Evolutionary conservation across 2,797 vertebrate genomes (phyloP).

Genomic region (Eospalax fontanierii): DNA sequence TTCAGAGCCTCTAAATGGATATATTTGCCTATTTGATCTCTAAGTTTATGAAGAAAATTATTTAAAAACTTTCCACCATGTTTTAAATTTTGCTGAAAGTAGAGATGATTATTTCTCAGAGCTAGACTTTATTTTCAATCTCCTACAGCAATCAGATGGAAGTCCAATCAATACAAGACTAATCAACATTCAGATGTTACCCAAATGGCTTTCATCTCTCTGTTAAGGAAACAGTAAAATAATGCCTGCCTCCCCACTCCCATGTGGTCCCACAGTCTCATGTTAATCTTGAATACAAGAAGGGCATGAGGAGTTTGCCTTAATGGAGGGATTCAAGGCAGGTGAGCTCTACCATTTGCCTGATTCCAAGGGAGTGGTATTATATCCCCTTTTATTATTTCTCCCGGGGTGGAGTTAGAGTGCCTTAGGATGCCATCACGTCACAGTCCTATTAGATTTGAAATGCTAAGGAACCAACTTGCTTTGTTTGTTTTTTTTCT

Average conservation of each 20-base stretch:
- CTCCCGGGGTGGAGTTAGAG: constrained; percentile 1
- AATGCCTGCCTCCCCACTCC: background rate
- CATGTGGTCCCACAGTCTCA: background rate
- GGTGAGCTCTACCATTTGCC: background rate
- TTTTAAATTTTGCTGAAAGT: constrained; percentile 19
- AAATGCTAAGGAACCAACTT: constrained; percentile 47
- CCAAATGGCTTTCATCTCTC: background rate
- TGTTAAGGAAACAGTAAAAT: background rate
- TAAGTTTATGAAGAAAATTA: background rate
- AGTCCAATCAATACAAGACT: background rate
- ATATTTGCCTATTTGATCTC: background rate
- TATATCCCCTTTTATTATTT: background rate
- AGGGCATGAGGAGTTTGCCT: background rate
- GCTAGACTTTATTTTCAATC: background rate
- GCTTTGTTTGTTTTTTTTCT: constrained; percentile 66
- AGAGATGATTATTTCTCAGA: constrained; percentile 8
- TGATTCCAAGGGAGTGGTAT: background rate
- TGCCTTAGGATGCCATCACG: background rate
- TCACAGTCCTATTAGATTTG: constrained; percentile 42
- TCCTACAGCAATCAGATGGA: background rate
- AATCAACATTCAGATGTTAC: background rate
- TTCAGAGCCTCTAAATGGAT: background rate
- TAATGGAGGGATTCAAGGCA: background rate
- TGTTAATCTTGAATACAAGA: background rate
- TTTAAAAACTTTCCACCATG: background rate